phyloP scores from a whole-genome alignment of 2,113 vertebrate species.

The Neolamprologus longior region DNA sequence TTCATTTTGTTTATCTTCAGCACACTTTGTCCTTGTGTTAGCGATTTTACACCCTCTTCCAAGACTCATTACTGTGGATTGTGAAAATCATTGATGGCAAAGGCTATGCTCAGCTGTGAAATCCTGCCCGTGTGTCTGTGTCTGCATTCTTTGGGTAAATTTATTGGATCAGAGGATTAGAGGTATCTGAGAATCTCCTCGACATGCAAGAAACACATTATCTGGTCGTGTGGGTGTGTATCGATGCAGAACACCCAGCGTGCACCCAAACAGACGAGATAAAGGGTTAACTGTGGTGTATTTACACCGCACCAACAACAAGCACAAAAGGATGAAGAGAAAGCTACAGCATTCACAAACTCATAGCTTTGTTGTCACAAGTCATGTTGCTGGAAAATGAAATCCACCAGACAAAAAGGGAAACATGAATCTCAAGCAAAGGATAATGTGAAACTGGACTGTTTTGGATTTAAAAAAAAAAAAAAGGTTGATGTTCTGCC shows the following conservation, averaged over 20 bases:
- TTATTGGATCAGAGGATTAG: conserved; percentile 32
- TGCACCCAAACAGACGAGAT: neutral
- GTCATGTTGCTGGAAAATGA: neutral
- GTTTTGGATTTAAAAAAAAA: neutral
- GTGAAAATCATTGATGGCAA: neutral
- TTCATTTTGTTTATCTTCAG: neutral
- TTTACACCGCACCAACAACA: neutral
- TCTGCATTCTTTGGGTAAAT: neutral
- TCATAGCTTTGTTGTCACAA: neutral
- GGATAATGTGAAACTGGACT: neutral
- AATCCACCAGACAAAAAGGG: neutral
- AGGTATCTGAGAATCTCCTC: conserved; percentile 22
- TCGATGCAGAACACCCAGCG: neutral
- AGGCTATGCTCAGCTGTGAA: neutral
- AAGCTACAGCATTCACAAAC: neutral
- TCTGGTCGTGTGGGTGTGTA: neutral
- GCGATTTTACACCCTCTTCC: neutral
- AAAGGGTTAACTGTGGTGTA: neutral
- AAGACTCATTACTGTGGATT: neutral
- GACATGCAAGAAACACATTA: neutral
- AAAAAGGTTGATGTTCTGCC: neutral
- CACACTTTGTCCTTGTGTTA: neutral
- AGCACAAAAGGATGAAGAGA: neutral
- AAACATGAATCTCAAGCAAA: neutral
- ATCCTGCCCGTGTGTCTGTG: neutral